phyloP scores from a whole-genome alignment of 2,113 vertebrate genomes.

The Micronycteris hirsuta region DNA sequence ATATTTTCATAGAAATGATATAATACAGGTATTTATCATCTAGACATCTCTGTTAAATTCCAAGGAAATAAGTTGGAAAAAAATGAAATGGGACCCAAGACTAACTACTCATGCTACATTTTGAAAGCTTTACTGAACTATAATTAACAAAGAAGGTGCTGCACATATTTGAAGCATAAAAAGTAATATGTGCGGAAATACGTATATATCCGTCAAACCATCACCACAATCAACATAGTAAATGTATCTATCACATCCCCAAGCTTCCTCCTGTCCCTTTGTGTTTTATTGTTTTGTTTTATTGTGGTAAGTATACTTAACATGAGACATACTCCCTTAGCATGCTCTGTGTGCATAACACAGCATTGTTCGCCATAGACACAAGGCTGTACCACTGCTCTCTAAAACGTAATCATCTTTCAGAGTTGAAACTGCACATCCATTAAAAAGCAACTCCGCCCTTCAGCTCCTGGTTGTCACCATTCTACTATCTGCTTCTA shows the following conservation, averaged over 20 bases:
- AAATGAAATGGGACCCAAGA: background rate
- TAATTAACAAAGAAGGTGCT: background rate
- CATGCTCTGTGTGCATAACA: background rate
- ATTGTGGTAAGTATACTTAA: background rate
- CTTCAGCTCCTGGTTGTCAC: background rate
- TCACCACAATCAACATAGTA: background rate
- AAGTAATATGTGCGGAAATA: background rate
- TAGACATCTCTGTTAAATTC: background rate
- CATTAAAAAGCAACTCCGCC: background rate
- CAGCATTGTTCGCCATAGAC: background rate
- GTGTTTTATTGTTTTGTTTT: background rate
- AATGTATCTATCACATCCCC: background rate
- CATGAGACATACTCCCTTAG: background rate
- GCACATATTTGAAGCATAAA: background rate
- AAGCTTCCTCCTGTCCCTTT: background rate
- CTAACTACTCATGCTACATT: background rate
- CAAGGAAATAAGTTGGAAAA: background rate
- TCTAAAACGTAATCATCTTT: background rate
- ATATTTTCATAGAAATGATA: background rate
- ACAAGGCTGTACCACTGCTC: background rate
- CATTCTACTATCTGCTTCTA: background rate
- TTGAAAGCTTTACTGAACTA: background rate
- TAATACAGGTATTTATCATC: background rate
- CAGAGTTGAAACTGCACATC: background rate
- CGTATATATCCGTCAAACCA: background rate